Base-by-base conservation (phyloP, 2,797 vertebrate genomes). In the Cephalopachus bancanus region DNA sequence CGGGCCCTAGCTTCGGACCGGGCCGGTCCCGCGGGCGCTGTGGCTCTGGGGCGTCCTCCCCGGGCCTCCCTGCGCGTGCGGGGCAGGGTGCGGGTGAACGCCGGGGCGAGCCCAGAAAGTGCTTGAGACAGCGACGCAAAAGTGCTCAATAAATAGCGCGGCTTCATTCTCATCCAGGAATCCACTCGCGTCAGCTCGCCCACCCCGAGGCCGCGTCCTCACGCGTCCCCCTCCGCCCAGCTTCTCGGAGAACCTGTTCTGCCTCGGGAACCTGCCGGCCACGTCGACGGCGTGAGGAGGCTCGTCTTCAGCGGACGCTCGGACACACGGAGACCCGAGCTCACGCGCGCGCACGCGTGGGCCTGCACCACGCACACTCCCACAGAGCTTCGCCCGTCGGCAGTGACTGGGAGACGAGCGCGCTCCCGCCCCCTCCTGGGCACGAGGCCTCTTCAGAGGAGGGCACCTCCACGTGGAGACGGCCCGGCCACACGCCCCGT, bases 131-230 rank as follows among this genome's bases (percentile, higher is more conserved):
- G 67, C 37, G 81, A 98, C 90, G 93, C n/a, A 7, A 28, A 80
- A 6, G 9, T 67, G 76, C 44, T 94, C 62, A 10, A 59, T 95
- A 92, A 95, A 95, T 91, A 96, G 19, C 60, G n/a, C 81, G 72
- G 55, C 78, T 89, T 95, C 80, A 79, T 97, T 96, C 49, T 86
- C 81, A 78, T 89, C 87, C 74, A 78, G 71, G 94, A 91, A 90
- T 95, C 67, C 95, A 95, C 64, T 89, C 88, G 26, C 10, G 20
- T 93, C 86, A n/a, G 33, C 33, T 74, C 72, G 1, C n/a, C n/a
- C n/a, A n/a, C n/a, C n/a, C n/a, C n/a, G n/a, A n/a, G n/a, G n/a
- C n/a, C n/a, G n/a, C n/a, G n/a, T n/a, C n/a, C n/a, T n/a, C n/a
- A n/a, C n/a, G n/a, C n/a, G n/a, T n/a, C n/a, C n/a, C n/a, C n/a